phyloP scores from a whole-genome alignment of 2,888 invertebrate species.

The Poecilobothrus nobilitatus region DNA sequence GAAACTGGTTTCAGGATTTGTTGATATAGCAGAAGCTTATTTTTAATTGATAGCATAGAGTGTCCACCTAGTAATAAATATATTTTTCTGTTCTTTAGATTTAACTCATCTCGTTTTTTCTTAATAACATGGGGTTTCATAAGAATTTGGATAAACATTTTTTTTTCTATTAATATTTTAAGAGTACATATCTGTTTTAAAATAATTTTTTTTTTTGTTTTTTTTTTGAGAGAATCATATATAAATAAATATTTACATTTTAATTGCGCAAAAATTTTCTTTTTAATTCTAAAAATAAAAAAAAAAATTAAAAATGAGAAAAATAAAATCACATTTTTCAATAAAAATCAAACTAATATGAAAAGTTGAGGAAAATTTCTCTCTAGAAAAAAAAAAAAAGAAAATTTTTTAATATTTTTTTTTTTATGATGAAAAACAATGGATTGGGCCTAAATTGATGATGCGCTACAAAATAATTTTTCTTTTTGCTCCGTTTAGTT shows the following conservation, averaged over 20 bases:
- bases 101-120: background rate
- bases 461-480: too few relatives aligned
- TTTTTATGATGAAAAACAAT: too few relatives aligned
- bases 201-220: too few relatives aligned
- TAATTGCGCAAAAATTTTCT: conserved; percentile 18
- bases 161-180: too few relatives aligned
- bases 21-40: background rate
- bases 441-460: conserved; percentile 10
- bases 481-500: too few relatives aligned
- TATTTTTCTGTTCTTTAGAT: background rate
- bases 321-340: background rate
- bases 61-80: background rate
- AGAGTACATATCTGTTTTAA: too few relatives aligned
- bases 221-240: too few relatives aligned
- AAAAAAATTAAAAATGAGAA: too few relatives aligned
- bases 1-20: background rate
- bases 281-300: conserved; percentile 12
- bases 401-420: conserved; percentile 10
- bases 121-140: too few relatives aligned
- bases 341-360: too few relatives aligned
- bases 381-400: background rate
- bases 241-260: background rate
- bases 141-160: too few relatives aligned
- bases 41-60: background rate
- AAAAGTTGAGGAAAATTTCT: too few relatives aligned